These are phyloP conservation scores for Isoperla grammatica DNA, from an alignment of 2,888 invertebrate genomes.

Conservation along the genomic window DNA sequence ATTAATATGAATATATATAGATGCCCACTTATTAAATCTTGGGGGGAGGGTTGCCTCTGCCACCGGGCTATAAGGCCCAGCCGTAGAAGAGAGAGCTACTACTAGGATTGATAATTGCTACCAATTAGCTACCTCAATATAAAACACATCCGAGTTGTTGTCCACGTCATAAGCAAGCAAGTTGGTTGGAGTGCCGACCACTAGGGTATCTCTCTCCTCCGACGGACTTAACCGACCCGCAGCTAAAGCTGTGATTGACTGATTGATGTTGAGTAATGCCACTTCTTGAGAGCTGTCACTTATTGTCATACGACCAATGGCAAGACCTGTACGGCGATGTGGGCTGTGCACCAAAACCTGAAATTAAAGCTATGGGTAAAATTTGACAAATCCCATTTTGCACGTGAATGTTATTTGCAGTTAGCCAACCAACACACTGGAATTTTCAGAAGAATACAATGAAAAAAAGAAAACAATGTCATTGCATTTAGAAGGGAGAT, in stretches of 20 bases:
- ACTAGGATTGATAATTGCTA: no score
- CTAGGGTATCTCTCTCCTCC: conserved; percentile 65
- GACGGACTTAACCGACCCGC: conserved; percentile 65
- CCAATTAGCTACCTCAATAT: conserved; percentile 60
- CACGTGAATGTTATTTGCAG: not conserved
- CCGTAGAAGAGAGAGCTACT: no score
- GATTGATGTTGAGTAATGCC: conserved; percentile 71
- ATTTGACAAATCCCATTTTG: not conserved
- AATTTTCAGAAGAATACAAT: not conserved
- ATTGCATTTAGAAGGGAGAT: no score
- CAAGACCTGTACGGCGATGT: conserved; percentile 56
- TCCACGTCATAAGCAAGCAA: conserved; percentile 83
- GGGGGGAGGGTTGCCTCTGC: no score
- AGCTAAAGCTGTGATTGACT: conserved; percentile 67
- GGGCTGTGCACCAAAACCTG: conserved; percentile 82
- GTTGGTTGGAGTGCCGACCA: conserved; percentile 73
- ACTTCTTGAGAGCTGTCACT: conserved; percentile 60
- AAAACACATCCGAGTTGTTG: conserved; percentile 86
- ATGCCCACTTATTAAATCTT: no score
- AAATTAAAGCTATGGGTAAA: conserved; percentile 25
- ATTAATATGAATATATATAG: no score
- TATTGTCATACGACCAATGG: conserved; percentile 55
- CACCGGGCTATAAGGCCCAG: no score
- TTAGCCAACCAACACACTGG: not conserved
- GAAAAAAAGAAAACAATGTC: no score